phyloP scores from a whole-genome alignment of 2,888 invertebrate genomes.

The Xestoiulus laeticollis region DNA sequence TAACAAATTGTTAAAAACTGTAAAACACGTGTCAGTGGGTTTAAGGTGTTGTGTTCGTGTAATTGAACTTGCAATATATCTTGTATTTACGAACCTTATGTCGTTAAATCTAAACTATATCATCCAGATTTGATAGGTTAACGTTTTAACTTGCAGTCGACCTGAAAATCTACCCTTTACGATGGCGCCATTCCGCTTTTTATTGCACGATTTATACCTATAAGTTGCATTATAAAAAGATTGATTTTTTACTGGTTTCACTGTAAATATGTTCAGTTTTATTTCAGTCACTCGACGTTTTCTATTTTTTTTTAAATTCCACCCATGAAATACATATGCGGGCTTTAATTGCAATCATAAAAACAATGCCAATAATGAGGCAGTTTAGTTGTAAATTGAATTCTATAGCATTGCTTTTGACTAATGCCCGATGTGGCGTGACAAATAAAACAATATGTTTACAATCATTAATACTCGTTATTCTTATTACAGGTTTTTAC shows the following conservation, averaged over 20 bases:
- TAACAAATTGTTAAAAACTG: no score
- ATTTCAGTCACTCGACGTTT: background rate
- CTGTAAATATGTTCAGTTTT: background rate
- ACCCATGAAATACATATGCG: background rate
- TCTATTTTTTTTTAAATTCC: background rate
- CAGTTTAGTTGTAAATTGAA: background rate
- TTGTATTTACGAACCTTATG: no score
- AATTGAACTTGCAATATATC: no score
- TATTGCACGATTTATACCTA: background rate
- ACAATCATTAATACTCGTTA: background rate
- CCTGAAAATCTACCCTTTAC: background rate
- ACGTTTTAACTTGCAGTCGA: conserved; percentile 5
- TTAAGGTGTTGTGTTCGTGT: no score
- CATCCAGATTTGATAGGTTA: background rate
- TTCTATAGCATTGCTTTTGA: background rate
- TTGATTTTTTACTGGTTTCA: background rate
- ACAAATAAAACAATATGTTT: background rate
- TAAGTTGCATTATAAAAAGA: background rate
- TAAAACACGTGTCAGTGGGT: no score
- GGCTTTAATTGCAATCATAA: background rate
- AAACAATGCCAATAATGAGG: background rate
- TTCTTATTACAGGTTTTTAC: conserved; percentile 2
- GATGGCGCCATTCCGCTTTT: background rate
- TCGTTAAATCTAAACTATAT: background rate
- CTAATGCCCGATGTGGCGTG: background rate